Evolutionary conservation across 64 coral and sea anemone genomes (phyloP).

Genomic region (Stichodactyla helianthus): DNA sequence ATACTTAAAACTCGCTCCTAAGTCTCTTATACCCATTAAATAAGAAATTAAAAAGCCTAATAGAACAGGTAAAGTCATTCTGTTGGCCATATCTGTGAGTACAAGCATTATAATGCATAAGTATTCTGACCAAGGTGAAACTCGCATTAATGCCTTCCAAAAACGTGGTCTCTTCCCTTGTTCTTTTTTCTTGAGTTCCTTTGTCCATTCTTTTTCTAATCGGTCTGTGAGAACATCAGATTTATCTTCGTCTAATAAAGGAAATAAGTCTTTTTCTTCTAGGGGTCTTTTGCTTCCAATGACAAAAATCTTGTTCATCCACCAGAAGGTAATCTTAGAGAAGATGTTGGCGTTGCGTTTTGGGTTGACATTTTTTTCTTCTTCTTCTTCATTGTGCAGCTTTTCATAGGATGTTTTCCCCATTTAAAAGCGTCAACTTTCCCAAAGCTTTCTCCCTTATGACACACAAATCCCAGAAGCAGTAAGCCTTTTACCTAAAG

Average conservation of each 20-base stretch:
- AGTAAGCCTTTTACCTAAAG: neutral
- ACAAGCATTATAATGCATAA: conserved; percentile 67
- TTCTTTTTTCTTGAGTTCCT: conserved; percentile 67
- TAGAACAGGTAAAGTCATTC: conserved; percentile 82
- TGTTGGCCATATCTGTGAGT: conserved; percentile 82
- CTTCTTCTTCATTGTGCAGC: conserved; percentile 50
- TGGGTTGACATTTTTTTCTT: conserved; percentile 85
- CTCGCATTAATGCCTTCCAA: conserved; percentile 91
- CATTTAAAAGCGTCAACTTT: conserved; percentile 10
- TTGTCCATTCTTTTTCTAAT: conserved; percentile 72
- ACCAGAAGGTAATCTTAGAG: conserved; percentile 78
- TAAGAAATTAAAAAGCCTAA: conserved; percentile 87
- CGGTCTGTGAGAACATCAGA: conserved; percentile 69
- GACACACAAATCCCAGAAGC: neutral
- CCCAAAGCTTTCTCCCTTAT: neutral
- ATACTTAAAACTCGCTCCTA: conserved; percentile 82
- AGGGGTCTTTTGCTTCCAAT: conserved; percentile 80
- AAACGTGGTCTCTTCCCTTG: conserved; percentile 69
- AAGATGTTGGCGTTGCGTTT: conserved; percentile 82
- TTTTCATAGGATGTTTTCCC: conserved; percentile 63
- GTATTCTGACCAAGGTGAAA: conserved; percentile 80
- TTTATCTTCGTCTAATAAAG: conserved; percentile 83
- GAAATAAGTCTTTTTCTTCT: conserved; percentile 81
- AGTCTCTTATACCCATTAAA: conserved; percentile 70
- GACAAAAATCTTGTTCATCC: conserved; percentile 95